Percentiles rank a stretch among this genome's conserved stretches.
Conservation (phyloP, 2,888 invertebrate species). For the Meloe dianella region DNA sequence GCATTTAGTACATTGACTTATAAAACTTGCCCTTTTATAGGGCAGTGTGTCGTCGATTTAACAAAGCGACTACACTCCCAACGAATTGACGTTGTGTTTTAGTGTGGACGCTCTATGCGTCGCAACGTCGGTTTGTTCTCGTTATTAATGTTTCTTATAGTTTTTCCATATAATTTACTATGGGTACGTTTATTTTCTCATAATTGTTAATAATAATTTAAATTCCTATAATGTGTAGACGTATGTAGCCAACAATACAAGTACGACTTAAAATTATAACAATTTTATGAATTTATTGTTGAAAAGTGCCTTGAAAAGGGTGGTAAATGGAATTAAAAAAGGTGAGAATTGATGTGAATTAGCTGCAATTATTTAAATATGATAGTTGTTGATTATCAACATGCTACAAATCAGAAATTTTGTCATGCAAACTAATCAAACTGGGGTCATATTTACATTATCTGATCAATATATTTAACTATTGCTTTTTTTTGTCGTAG, state of each 20-base stretch:
- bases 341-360: conserved; percentile 30
- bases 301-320: conserved; percentile 41
- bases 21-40: conserved; percentile 13
- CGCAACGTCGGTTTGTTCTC: conserved; percentile 36
- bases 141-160: neutral
- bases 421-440: neutral
- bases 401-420: neutral
- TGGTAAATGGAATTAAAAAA: conserved; percentile 40
- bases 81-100: conserved; percentile 26
- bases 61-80: conserved; percentile 10
- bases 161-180: neutral
- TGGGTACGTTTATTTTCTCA: neutral
- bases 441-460: neutral
- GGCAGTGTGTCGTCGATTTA: conserved; percentile 25
- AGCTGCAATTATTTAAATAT: neutral
- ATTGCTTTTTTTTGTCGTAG: neutral
- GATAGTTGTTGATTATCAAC: neutral
- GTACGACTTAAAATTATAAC: neutral
- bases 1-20: neutral
- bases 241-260: neutral
- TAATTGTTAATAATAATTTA: neutral
- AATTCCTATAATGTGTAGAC: too few relatives aligned
- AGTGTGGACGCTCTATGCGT: conserved; percentile 40
- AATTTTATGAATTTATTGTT: conserved; percentile 45
- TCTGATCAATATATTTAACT: neutral